Percentiles rank a stretch among this genome's conserved stretches.
Conservation (phyloP, 2,113 vertebrate species). For the Chaenogobius annularis region DNA sequence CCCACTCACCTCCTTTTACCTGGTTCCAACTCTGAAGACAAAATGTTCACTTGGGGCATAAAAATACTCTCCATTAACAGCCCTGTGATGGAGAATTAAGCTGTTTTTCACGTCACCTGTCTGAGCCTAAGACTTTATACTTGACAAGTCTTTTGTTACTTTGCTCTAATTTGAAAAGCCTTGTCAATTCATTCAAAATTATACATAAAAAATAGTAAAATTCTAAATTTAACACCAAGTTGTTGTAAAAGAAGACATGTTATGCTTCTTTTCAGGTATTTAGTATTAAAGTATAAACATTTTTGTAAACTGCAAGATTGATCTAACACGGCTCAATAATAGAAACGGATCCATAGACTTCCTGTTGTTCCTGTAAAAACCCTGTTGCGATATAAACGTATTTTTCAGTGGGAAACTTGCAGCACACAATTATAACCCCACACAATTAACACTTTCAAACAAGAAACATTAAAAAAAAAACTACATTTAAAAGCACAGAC, state of each 20-base stretch:
- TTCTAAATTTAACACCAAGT: neutral
- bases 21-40: neutral
- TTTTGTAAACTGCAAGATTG: too few species aligned
- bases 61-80: neutral
- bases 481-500: too few species aligned
- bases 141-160: neutral
- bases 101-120: neutral
- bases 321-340: too few species aligned
- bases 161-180: neutral
- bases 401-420: too few species aligned
- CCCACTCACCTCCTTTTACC: neutral
- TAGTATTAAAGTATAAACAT: too few species aligned
- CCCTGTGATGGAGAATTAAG: neutral
- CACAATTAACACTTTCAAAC: too few species aligned
- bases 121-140: neutral
- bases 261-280: too few species aligned
- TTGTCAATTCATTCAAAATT: neutral
- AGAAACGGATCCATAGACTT: too few species aligned
- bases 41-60: neutral
- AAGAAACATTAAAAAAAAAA: too few species aligned
- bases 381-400: too few species aligned
- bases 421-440: too few species aligned
- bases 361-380: too few species aligned
- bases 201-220: neutral
- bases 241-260: neutral